Conservation (phyloP, 2,888 invertebrate species). For the Melanostoma scalare region DNA sequence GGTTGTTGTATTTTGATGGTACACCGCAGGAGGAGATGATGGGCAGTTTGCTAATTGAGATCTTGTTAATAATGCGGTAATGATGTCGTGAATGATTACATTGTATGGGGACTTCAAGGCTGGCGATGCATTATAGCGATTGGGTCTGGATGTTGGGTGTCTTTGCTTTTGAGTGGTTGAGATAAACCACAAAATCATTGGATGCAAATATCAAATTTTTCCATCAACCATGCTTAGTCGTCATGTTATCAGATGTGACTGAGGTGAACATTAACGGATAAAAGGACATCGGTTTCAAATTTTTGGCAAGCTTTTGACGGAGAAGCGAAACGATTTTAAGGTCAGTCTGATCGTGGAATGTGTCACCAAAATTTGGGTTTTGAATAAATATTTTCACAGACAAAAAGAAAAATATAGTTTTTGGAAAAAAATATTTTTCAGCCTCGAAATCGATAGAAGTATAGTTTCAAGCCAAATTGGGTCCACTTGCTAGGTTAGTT, state of each 20-base stretch:
- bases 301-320: not conserved
- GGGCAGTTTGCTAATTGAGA: constrained; percentile 73
- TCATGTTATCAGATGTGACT: constrained; percentile 14
- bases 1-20: constrained; percentile 60
- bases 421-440: not conserved
- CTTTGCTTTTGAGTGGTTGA: constrained; percentile 8
- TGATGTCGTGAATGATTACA: constrained; percentile 72
- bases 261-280: not conserved
- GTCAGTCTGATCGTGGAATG: not conserved
- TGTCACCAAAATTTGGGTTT: not conserved
- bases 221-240: constrained; percentile 7
- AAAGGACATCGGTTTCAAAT: not conserved
- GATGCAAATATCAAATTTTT: constrained; percentile 60
- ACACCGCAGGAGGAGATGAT: constrained; percentile 73
- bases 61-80: constrained; percentile 73
- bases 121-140: constrained; percentile 45
- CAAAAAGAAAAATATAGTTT: not conserved
- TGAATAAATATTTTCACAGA: not conserved
- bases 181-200: constrained; percentile 63
- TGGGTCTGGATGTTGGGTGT: not conserved
- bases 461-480: too few species aligned
- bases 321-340: not conserved
- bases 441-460: too few species aligned
- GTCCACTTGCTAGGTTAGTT: too few species aligned
- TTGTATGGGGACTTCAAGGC: constrained; percentile 66